Percentiles rank a stretch among this genome's conserved stretches.
Evolutionary conservation across 2,888 invertebrate genomes (phyloP).

Genomic region (Lottia scabra): DNA sequence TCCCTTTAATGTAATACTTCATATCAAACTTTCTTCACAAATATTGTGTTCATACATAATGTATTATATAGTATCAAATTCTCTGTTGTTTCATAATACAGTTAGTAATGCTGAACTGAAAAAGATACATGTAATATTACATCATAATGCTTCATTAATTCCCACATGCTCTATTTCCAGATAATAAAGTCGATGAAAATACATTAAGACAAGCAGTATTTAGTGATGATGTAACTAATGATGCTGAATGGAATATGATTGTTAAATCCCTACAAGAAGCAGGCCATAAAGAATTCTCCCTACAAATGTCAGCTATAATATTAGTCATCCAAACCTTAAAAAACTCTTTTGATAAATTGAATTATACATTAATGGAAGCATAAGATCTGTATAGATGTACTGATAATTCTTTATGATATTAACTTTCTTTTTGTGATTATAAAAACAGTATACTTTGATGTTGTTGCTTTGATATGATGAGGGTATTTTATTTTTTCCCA

Average conservation of each 20-base stretch:
- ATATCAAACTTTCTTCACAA: no score
- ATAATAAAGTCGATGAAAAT: slow-evolving; percentile 32
- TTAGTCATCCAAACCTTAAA: slow-evolving; percentile 49
- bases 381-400: not conserved
- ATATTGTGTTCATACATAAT: no score
- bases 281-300: slow-evolving; percentile 50
- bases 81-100: no score
- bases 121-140: no score
- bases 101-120: no score
- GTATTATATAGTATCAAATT: no score
- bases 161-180: slow-evolving; percentile 20
- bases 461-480: no score
- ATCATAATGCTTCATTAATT: not conserved
- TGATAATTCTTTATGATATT: no score
- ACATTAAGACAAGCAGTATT: slow-evolving; percentile 51
- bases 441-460: no score
- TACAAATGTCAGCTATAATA: slow-evolving; percentile 53
- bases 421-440: no score
- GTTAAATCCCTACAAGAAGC: slow-evolving; percentile 47
- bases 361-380: not conserved
- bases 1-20: no score
- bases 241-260: slow-evolving; percentile 53
- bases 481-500: no score
- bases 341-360: slow-evolving; percentile 30
- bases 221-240: slow-evolving; percentile 49